A percentile compares a stretch with the other conserved stretches of the same genome.
phyloP scores from a whole-genome alignment of 2,113 vertebrate species.

The Actenoides lindsayi region DNA sequence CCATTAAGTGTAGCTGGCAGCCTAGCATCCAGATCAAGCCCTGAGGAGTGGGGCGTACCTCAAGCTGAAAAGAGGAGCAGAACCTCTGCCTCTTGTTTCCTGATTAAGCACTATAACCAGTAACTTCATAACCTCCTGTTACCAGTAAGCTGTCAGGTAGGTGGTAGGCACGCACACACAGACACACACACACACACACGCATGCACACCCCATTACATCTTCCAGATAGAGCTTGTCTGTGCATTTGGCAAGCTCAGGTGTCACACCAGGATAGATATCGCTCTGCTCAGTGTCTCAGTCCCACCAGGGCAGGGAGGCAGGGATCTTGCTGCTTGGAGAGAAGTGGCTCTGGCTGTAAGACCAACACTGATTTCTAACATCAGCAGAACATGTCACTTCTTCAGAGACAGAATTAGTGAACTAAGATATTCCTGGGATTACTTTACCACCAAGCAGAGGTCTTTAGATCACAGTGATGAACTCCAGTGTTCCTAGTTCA shows the following conservation, averaged over 20 bases:
- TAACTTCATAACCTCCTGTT: background rate
- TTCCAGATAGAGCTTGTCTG: background rate
- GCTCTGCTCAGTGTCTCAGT: accelerated
- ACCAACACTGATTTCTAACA: background rate
- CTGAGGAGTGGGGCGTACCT: accelerated
- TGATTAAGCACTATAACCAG: background rate
- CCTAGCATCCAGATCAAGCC: background rate
- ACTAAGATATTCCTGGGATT: background rate
- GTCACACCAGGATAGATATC: background rate
- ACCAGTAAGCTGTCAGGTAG: background rate
- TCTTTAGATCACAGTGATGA: background rate
- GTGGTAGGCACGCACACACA: accelerated
- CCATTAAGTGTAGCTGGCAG: accelerated
- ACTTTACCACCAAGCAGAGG: background rate
- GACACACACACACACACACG: accelerated
- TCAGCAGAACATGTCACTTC: background rate
- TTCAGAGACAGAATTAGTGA: background rate
- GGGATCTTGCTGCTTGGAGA: too few species aligned
- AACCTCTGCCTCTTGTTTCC: background rate
- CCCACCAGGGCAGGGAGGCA: background rate
- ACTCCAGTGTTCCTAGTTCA: background rate
- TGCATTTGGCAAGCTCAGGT: background rate
- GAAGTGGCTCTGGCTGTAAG: background rate
- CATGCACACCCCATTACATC: background rate
- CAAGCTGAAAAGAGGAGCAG: background rate